Evolutionary conservation across 2,113 vertebrate species (phyloP).

Genomic region (Taxidea taxus): DNA sequence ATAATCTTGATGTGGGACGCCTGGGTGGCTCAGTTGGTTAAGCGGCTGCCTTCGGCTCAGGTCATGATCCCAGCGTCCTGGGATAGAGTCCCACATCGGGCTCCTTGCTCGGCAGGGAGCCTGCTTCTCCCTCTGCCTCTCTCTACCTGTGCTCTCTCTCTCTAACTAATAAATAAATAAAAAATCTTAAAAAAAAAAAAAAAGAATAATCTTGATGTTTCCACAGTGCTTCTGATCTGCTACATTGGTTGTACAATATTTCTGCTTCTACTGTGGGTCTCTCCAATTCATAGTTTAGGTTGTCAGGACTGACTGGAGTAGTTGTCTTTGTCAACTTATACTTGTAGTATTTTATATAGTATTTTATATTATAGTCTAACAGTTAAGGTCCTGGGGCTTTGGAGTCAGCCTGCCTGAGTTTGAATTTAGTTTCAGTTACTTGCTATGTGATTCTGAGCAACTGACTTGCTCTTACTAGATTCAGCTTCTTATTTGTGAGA

Average conservation of each 20-base stretch:
- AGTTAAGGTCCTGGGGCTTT: neutral
- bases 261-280: neutral
- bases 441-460: neutral
- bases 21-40: too few species aligned
- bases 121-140: too few species aligned
- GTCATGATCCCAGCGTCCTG: too few species aligned
- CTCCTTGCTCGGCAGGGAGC: too few species aligned
- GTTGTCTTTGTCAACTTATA: neutral
- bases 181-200: too few species aligned
- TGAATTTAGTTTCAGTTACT: slow-evolving; percentile 19
- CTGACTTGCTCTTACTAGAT: neutral
- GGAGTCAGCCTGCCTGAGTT: neutral
- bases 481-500: neutral
- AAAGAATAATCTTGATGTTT: neutral
- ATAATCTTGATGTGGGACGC: too few species aligned
- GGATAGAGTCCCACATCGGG: too few species aligned
- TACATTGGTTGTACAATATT: neutral
- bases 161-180: too few species aligned
- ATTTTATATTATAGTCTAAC: neutral
- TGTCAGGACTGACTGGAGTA: neutral
- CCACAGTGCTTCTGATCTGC: neutral
- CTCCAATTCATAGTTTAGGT: neutral
- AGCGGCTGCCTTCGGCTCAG: too few species aligned
- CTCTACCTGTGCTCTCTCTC: too few species aligned
- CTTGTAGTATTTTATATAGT: neutral